Evolutionary conservation across 2,888 invertebrate species (phyloP).

Genomic region (Apamea crenata): DNA sequence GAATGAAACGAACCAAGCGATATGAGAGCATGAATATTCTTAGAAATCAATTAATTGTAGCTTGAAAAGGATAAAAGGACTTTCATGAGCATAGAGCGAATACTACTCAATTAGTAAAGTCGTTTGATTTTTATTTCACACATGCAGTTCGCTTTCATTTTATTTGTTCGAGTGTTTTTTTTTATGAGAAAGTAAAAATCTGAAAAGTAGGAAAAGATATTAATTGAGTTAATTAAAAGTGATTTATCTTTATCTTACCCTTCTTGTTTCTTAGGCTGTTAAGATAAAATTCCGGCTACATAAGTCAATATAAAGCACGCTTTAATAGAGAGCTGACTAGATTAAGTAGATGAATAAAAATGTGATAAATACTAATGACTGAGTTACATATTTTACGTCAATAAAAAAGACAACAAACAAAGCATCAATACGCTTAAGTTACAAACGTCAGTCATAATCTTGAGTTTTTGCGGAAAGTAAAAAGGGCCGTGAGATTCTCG

Average conservation of each 20-base stretch:
- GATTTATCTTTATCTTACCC: neutral
- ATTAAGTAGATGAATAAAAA: neutral
- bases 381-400: neutral
- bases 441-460: constrained; percentile 73
- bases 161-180: neutral
- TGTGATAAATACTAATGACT: neutral
- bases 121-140: constrained; percentile 13
- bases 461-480: constrained; percentile 75
- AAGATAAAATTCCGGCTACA: neutral
- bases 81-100: constrained; percentile 17
- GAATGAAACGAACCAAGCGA: constrained; percentile 40
- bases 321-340: neutral
- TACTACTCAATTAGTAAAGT: neutral
- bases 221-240: neutral
- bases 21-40: constrained; percentile 43
- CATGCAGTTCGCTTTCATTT: neutral
- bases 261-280: neutral
- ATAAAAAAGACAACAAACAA: constrained; percentile 15
- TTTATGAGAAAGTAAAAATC: neutral
- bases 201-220: too few relatives aligned
- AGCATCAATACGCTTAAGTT: constrained; percentile 60
- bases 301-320: neutral
- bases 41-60: constrained; percentile 34
- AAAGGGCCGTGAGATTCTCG: constrained; percentile 76
- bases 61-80: constrained; percentile 16